Evolutionary conservation across 1,140 invertebrate genomes (phyloP).

Genomic region (Drosophila lacertosa): DNA sequence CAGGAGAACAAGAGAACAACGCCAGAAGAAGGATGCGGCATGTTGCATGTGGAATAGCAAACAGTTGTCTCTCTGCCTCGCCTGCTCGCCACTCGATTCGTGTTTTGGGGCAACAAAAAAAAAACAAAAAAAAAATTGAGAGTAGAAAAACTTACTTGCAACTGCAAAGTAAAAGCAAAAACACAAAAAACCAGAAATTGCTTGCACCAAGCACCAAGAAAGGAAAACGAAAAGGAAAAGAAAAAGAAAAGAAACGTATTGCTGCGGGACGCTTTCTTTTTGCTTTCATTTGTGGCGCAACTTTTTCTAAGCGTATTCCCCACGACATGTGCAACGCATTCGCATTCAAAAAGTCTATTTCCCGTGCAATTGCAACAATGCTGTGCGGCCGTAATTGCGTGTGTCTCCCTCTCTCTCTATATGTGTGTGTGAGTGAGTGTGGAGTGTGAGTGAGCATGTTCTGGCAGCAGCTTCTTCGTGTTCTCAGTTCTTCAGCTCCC

Average conservation of each 20-base stretch:
- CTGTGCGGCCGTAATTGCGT: constrained; percentile 47
- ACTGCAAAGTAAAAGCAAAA: constrained; percentile 30
- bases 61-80: constrained; percentile 52
- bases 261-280: constrained; percentile 51
- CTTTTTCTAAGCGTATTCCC: constrained; percentile 73
- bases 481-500: not conserved
- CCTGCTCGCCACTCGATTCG: constrained; percentile 19
- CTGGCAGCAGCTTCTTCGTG: constrained; percentile 9
- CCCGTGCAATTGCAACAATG: constrained; percentile 81
- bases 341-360: constrained; percentile 82
- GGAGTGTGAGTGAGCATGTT: constrained; percentile 40
- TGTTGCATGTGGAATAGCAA: constrained; percentile 63
- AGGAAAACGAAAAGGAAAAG: constrained; percentile 21
- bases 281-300: constrained; percentile 28
- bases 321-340: constrained; percentile 79
- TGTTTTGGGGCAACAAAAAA: constrained; percentile 16
- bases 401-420: constrained; percentile 4
- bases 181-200: constrained; percentile 36
- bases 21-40: constrained; percentile 28
- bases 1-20: constrained; percentile 14
- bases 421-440: constrained; percentile 23
- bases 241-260: constrained; percentile 44
- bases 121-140: constrained; percentile 5
- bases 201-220: constrained; percentile 52
- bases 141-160: constrained; percentile 21